These are phyloP conservation scores for Rhyacophila brunnea DNA, from an alignment of 1,140 invertebrate genomes.

Conservation along the genomic window DNA sequence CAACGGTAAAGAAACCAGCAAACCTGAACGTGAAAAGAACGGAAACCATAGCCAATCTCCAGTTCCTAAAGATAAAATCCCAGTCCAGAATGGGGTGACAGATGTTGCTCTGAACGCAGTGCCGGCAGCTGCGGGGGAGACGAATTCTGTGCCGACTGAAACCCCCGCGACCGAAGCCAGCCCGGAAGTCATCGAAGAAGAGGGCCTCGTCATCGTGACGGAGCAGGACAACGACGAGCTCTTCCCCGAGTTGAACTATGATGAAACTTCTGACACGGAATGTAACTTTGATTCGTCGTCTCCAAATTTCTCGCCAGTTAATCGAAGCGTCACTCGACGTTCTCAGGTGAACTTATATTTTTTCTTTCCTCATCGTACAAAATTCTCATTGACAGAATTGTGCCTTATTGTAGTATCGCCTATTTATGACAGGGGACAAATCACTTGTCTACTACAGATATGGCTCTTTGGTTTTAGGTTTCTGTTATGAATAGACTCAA, in stretches of 20 bases:
- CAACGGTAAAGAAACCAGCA: no score
- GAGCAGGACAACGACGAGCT: conserved; percentile 34
- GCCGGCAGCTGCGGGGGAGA: neutral
- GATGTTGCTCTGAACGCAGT: conserved; percentile 23
- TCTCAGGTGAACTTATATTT: conserved; percentile 23
- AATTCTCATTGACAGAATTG: neutral
- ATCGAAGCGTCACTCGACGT: conserved; percentile 28
- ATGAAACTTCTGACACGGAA: conserved; percentile 32
- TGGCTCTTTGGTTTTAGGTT: no score
- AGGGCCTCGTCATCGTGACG: conserved; percentile 15
- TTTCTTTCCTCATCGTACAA: neutral
- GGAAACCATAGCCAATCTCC: conserved; percentile 7
- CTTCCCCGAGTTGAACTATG: conserved; percentile 33
- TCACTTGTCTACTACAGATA: no score
- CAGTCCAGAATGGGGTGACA: conserved; percentile 24
- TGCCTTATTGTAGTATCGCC: no score
- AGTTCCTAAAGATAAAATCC: conserved; percentile 5
- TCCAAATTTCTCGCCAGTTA: conserved; percentile 30
- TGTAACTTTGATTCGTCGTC: conserved; percentile 31
- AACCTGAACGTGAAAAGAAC: no score
- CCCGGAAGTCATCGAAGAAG: conserved; percentile 27
- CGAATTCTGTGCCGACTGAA: neutral
- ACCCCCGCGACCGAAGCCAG: conserved; percentile 8
- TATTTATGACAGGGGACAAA: no score
- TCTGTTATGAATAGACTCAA: no score